These are phyloP conservation scores for Calosoma granatense DNA, from an alignment of 1,140 invertebrate species.

Conservation along the genomic window DNA sequence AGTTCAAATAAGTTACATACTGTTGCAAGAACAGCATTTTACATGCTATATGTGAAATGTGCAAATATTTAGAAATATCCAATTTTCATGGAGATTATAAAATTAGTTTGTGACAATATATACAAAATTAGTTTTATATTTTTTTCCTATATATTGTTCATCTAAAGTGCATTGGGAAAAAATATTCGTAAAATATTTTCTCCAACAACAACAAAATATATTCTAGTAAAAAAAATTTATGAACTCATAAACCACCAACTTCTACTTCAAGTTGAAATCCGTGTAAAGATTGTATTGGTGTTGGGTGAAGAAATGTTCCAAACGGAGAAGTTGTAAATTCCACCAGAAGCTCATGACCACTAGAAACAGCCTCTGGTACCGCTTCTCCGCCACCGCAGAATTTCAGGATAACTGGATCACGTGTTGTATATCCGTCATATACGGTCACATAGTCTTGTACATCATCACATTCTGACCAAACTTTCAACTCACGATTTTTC, in stretches of 20 bases:
- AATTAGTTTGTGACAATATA: too few relatives aligned
- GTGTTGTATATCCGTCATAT: slow-evolving; percentile 78
- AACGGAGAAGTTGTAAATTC: slow-evolving; percentile 85
- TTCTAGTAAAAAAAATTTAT: too few relatives aligned
- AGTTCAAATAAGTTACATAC: too few relatives aligned
- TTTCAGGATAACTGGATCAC: slow-evolving; percentile 77
- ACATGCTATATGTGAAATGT: too few relatives aligned
- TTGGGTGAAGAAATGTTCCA: slow-evolving; percentile 73
- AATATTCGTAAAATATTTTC: too few relatives aligned
- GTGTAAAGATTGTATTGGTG: slow-evolving; percentile 64
- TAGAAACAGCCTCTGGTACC: slow-evolving; percentile 71
- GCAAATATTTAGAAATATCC: too few relatives aligned
- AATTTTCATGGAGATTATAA: too few relatives aligned
- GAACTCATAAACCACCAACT: slow-evolving; percentile 36
- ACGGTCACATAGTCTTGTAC: slow-evolving; percentile 75
- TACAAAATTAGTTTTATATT: too few relatives aligned
- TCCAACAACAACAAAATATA: slow-evolving; percentile 3
- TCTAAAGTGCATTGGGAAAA: too few relatives aligned
- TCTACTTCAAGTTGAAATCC: slow-evolving; percentile 82
- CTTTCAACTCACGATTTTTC: slow-evolving; percentile 29
- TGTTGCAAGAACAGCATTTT: too few relatives aligned
- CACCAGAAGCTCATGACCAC: slow-evolving; percentile 74
- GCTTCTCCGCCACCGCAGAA: slow-evolving; percentile 80
- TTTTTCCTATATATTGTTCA: too few relatives aligned
- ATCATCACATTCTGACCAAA: slow-evolving; percentile 3